phyloP scores from a whole-genome alignment of 2,888 invertebrate species.

The Perithous albicinctus region DNA sequence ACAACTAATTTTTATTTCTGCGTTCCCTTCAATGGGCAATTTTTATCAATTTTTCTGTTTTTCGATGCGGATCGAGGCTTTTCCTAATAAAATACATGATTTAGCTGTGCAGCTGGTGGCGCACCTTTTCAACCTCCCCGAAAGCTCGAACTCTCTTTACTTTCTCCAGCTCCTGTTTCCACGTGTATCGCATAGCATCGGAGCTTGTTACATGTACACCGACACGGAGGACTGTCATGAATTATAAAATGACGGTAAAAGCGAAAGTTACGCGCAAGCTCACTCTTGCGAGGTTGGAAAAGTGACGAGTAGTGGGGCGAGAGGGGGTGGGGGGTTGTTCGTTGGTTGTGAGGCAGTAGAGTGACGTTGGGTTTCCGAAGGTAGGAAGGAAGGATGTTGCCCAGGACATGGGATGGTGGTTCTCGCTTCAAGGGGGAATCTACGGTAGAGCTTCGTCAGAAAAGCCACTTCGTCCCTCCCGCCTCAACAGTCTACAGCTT shows the following conservation, averaged over 20 bases:
- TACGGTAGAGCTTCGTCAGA: conserved; percentile 61
- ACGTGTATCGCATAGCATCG: conserved; percentile 64
- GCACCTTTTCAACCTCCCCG: conserved; percentile 18
- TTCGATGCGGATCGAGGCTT: conserved; percentile 55
- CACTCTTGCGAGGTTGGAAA: conserved; percentile 52
- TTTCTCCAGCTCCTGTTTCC: conserved; percentile 71
- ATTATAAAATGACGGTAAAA: conserved; percentile 84
- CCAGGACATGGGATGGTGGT: conserved; percentile 50
- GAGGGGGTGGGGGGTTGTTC: conserved; percentile 54
- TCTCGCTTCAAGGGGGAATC: conserved; percentile 72
- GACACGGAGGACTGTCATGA: conserved; percentile 81
- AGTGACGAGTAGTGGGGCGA: conserved; percentile 13
- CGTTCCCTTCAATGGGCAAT: no score
- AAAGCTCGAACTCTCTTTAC: conserved; percentile 75
- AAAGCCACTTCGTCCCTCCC: conserved; percentile 46
- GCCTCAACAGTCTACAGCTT: conserved; percentile 39
- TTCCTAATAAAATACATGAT: conserved; percentile 82
- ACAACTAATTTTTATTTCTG: no score
- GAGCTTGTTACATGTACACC: conserved; percentile 74
- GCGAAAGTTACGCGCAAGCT: conserved; percentile 81
- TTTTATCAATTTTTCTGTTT: no score
- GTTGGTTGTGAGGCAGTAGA: conserved; percentile 50
- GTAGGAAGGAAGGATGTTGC: conserved; percentile 57
- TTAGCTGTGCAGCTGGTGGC: conserved; percentile 74
- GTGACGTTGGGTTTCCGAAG: conserved; percentile 60